phyloP scores from a whole-genome alignment of 2,113 vertebrate species.

The Meleagris gallopavo region DNA sequence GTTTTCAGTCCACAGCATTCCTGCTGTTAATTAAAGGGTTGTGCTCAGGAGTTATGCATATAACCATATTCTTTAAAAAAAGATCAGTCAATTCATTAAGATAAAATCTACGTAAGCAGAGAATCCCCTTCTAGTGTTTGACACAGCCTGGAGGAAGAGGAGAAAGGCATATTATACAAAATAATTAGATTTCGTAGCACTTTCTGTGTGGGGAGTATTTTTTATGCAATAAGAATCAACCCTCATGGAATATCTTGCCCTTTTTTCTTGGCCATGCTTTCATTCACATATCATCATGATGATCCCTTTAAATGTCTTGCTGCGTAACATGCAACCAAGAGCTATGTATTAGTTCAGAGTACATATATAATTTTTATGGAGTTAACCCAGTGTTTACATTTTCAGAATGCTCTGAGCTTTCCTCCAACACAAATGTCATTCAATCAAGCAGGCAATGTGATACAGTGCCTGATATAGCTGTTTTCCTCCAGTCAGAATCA shows the following conservation, averaged over 20 bases:
- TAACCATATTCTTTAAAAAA: background rate
- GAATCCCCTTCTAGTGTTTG: background rate
- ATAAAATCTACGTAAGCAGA: background rate
- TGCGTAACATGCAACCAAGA: background rate
- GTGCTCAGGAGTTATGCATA: background rate
- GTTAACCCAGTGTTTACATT: background rate
- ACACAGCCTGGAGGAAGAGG: background rate
- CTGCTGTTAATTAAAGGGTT: background rate
- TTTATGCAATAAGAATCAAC: conserved; percentile 4
- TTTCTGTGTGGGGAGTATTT: conserved; percentile 14
- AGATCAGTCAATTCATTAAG: background rate
- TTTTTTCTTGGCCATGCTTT: background rate
- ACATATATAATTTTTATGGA: background rate
- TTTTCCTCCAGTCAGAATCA: background rate
- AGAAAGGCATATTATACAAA: background rate
- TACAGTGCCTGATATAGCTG: background rate
- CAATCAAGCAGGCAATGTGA: background rate
- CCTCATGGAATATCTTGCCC: background rate
- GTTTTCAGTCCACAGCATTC: background rate
- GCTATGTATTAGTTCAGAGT: background rate
- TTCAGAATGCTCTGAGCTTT: conserved; percentile 7
- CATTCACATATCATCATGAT: background rate
- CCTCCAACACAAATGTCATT: background rate
- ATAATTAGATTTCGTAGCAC: conserved; percentile 33
- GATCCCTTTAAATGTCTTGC: conserved; percentile 4